Percentiles rank a stretch among this genome's conserved stretches.
phyloP scores from a whole-genome alignment of 2,797 vertebrate species.

The Enteromius trimaculatus region DNA sequence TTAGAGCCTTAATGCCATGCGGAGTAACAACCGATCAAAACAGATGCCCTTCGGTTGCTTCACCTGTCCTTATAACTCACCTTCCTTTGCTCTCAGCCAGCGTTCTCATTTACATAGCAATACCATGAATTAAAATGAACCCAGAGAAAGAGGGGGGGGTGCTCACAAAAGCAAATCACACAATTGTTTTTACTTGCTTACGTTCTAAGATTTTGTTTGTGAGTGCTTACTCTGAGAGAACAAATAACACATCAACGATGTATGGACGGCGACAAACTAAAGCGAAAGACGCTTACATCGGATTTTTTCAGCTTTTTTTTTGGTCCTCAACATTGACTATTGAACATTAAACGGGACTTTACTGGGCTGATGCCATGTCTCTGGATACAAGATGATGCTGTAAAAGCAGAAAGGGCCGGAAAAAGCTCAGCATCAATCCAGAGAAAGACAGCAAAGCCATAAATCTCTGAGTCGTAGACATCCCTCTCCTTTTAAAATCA shows the following conservation, averaged over 20 bases:
- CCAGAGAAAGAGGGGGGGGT: slow-evolving; percentile 66
- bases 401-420: slow-evolving; percentile 78
- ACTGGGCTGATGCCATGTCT: slow-evolving; percentile 78
- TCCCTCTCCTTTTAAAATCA: slow-evolving; percentile 80
- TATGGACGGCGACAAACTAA: slow-evolving; percentile 41
- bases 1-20: slow-evolving; percentile 75
- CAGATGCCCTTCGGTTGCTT: slow-evolving; percentile 76
- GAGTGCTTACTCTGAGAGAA: slow-evolving; percentile 10
- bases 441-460: slow-evolving; percentile 78
- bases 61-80: slow-evolving; percentile 76
- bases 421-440: slow-evolving; percentile 83
- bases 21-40: slow-evolving; percentile 81
- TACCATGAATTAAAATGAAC: slow-evolving; percentile 65
- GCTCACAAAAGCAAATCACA: slow-evolving; percentile 28
- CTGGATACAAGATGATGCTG: slow-evolving; percentile 84
- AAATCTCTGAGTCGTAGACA: slow-evolving; percentile 79
- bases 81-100: slow-evolving; percentile 72
- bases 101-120: slow-evolving; percentile 77
- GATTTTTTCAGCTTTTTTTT: slow-evolving; percentile 69
- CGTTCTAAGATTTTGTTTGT: slow-evolving; percentile 6
- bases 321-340: slow-evolving; percentile 77
- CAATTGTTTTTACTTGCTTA: slow-evolving; percentile 43
- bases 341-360: slow-evolving; percentile 83
- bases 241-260: background rate
- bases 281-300: slow-evolving; percentile 67